A percentile compares a stretch with the other conserved stretches of the same genome.
These are phyloP conservation scores for Pseudomyrmex concolor DNA, from an alignment of 1,140 invertebrate genomes.

Conservation along the genomic window DNA sequence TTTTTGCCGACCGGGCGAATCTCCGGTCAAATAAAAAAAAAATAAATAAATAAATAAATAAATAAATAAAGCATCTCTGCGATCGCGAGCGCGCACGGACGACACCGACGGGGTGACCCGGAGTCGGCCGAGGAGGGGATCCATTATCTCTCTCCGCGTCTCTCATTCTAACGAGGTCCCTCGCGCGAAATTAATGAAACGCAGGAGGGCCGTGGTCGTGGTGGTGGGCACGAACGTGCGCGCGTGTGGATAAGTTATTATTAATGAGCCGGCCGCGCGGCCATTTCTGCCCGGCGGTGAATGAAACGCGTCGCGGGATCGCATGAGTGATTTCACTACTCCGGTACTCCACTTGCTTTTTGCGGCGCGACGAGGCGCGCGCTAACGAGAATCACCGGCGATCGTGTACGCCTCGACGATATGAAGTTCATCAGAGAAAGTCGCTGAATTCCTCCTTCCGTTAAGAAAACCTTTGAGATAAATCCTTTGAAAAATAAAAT, in stretches of 20 bases:
- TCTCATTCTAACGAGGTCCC: slow-evolving; percentile 56
- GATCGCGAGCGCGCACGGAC: slow-evolving; percentile 17
- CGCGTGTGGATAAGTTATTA: slow-evolving; percentile 61
- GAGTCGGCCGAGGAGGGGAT: slow-evolving; percentile 30
- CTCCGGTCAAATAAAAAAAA: slow-evolving; percentile 45
- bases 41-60: slow-evolving; percentile 9
- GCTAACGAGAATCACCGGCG: slow-evolving; percentile 58
- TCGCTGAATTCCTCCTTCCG: slow-evolving; percentile 14
- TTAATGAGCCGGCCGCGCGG: slow-evolving; percentile 49
- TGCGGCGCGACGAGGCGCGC: slow-evolving; percentile 51
- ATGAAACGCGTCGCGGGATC: slow-evolving; percentile 55
- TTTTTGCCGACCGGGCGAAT: slow-evolving; percentile 58
- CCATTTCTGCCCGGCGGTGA: slow-evolving; percentile 54
- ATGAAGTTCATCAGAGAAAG: slow-evolving; percentile 23
- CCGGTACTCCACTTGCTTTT: slow-evolving; percentile 44
- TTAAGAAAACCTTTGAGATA: too few species aligned
- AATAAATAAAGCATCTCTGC: not conserved
- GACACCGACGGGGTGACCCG: slow-evolving; percentile 52
- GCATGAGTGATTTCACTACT: slow-evolving; percentile 55
- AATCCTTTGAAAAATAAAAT: too few species aligned
- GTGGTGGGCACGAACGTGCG: slow-evolving; percentile 15
- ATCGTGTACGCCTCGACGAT: slow-evolving; percentile 1
- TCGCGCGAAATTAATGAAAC: slow-evolving; percentile 59
- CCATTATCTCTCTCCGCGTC: slow-evolving; percentile 51
- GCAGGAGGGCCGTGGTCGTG: slow-evolving; percentile 29